A percentile compares a stretch with the other conserved stretches of the same genome.
These are phyloP conservation scores for Oedothorax gibbosus DNA, from an alignment of 1,140 invertebrate genomes.

Conservation along the genomic window DNA sequence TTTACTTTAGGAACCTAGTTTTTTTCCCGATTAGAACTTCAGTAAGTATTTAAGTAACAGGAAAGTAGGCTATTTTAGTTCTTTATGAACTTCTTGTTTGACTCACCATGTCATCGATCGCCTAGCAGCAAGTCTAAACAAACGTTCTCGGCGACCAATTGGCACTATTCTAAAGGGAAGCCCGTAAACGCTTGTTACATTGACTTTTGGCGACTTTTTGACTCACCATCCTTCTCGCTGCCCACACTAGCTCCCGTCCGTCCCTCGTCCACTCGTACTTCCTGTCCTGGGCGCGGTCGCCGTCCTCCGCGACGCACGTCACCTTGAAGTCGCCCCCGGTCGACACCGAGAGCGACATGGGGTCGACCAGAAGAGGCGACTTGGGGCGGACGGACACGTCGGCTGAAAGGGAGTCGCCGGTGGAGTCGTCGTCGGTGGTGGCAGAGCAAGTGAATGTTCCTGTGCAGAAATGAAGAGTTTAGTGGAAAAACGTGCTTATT, in stretches of 20 bases:
- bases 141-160: too few species aligned
- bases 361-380: conserved; percentile 36
- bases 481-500: too few species aligned
- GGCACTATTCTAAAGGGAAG: too few species aligned
- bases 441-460: conserved; percentile 26
- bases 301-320: conserved; percentile 56
- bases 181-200: too few species aligned
- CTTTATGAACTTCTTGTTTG: too few species aligned
- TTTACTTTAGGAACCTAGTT: too few species aligned
- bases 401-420: conserved; percentile 12
- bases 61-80: too few species aligned
- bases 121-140: too few species aligned
- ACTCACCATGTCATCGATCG: too few species aligned
- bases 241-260: conserved; percentile 9
- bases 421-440: neutral
- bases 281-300: conserved; percentile 8
- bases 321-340: conserved; percentile 33
- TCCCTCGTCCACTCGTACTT: conserved; percentile 62
- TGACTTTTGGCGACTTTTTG: too few species aligned
- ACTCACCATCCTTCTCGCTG: neutral
- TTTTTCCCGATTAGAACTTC: too few species aligned
- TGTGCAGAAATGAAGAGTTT: neutral
- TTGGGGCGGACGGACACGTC: neutral
- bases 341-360: conserved; percentile 46
- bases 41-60: too few species aligned